Conservation (phyloP, 2,797 vertebrate genomes). For the Menidia menidia region DNA sequence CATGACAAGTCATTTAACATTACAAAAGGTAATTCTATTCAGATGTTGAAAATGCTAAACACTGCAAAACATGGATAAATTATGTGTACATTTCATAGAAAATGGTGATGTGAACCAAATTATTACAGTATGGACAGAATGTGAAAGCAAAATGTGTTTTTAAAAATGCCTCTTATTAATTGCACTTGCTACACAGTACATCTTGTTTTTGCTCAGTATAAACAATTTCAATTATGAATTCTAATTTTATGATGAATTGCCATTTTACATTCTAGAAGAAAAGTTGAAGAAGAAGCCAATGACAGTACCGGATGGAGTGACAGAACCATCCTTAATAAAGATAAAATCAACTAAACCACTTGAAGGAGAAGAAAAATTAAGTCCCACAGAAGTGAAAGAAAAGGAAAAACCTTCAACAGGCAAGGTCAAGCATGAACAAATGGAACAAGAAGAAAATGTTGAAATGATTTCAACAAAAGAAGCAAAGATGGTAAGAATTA, state of each 20-base stretch:
- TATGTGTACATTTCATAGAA: too few relatives aligned
- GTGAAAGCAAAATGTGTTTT: too few relatives aligned
- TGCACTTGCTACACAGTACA: too few relatives aligned
- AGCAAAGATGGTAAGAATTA: not conserved
- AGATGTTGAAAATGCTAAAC: not conserved
- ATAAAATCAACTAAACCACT: not conserved
- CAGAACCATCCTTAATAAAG: too few relatives aligned
- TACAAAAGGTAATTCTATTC: slow-evolving; percentile 47
- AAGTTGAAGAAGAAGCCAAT: not conserved
- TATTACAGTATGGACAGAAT: too few relatives aligned
- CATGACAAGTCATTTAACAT: slow-evolving; percentile 18
- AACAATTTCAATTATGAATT: too few relatives aligned
- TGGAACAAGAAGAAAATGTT: not conserved
- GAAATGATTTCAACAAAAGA: not conserved
- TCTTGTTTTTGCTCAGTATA: too few relatives aligned
- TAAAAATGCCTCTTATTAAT: too few relatives aligned
- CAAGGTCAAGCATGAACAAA: not conserved
- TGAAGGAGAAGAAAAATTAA: not conserved
- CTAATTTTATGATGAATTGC: too few relatives aligned
- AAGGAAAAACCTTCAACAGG: not conserved
- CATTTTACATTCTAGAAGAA: slow-evolving; percentile 49
- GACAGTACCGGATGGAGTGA: too few relatives aligned
- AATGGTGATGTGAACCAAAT: too few relatives aligned
- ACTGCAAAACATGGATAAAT: not conserved
- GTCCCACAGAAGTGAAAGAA: not conserved